Evolutionary conservation across 2,113 vertebrate species (phyloP).

Genomic region (Tetrao urogallus): DNA sequence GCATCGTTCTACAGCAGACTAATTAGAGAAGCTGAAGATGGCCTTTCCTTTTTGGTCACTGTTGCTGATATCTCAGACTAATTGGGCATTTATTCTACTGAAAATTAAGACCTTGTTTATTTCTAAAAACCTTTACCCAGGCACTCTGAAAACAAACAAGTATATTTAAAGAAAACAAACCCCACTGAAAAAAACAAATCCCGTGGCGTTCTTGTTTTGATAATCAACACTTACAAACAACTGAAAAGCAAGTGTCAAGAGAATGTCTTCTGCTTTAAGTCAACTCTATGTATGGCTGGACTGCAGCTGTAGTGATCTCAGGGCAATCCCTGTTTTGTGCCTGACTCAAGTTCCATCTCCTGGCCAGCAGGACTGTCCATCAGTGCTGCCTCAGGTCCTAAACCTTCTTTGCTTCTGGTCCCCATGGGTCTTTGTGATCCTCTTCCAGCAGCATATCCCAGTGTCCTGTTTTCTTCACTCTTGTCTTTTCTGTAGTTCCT

Average conservation of each 20-base stretch:
- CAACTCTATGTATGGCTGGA: too few relatives aligned
- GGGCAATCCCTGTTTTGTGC: too few relatives aligned
- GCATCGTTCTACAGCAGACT: background rate
- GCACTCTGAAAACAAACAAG: background rate
- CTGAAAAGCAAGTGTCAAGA: background rate
- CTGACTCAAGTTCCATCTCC: background rate
- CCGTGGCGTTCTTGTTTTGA: background rate
- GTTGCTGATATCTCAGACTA: background rate
- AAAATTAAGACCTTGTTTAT: background rate
- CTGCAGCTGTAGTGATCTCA: too few relatives aligned
- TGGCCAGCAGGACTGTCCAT: background rate
- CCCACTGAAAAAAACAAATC: background rate
- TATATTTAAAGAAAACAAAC: background rate
- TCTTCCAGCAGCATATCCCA: background rate
- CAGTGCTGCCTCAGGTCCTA: background rate
- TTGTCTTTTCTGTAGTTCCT: conserved; percentile 40
- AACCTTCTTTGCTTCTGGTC: background rate
- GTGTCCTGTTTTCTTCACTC: background rate
- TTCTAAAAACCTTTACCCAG: background rate
- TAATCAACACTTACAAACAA: background rate
- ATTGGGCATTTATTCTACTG: background rate
- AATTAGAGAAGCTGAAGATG: background rate
- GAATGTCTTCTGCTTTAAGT: too few relatives aligned
- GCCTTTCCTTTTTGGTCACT: background rate
- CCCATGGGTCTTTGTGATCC: background rate